A percentile compares a stretch with the other conserved stretches of the same genome.
These are phyloP conservation scores for Coremacera marginata DNA, from an alignment of 2,888 invertebrate species.

Conservation along the genomic window DNA sequence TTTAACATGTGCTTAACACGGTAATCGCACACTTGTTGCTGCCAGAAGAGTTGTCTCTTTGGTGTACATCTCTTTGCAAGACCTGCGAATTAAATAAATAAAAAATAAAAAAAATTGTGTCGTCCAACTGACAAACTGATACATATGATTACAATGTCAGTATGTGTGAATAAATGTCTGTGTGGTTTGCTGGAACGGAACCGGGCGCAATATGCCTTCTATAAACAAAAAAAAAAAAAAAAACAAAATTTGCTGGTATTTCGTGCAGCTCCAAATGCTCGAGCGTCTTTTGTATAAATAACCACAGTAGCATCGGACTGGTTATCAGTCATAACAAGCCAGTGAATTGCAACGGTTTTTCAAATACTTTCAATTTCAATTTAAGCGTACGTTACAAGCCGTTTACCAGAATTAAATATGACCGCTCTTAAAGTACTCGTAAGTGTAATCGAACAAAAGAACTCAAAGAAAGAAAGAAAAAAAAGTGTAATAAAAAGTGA, in stretches of 20 bases:
- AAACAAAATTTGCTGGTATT: slow-evolving; percentile 21
- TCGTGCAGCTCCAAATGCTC: neutral
- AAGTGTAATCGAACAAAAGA: slow-evolving; percentile 54
- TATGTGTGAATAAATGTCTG: neutral
- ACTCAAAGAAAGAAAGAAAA: neutral
- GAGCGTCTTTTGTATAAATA: slow-evolving; percentile 61
- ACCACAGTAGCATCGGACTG: slow-evolving; percentile 61
- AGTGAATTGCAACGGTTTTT: slow-evolving; percentile 60
- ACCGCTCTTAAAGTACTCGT: slow-evolving; percentile 63
- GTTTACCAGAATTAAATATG: slow-evolving; percentile 54
- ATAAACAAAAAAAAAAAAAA: neutral
- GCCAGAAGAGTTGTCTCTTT: neutral
- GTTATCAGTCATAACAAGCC: slow-evolving; percentile 66
- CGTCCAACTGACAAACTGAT: slow-evolving; percentile 5
- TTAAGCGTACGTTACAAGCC: slow-evolving; percentile 23
- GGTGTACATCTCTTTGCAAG: neutral
- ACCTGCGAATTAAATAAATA: slow-evolving; percentile 2
- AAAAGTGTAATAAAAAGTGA: neutral
- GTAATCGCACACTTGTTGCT: too few relatives aligned
- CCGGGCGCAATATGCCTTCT: slow-evolving; percentile 23
- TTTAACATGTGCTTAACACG: neutral
- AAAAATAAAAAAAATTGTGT: slow-evolving; percentile 8
- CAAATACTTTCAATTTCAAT: slow-evolving; percentile 24
- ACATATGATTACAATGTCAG: neutral
- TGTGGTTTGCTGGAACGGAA: slow-evolving; percentile 21